A percentile compares a stretch with the other conserved stretches of the same genome.
Conservation (phyloP, 2,888 invertebrate genomes). For the Plebejus argus region DNA sequence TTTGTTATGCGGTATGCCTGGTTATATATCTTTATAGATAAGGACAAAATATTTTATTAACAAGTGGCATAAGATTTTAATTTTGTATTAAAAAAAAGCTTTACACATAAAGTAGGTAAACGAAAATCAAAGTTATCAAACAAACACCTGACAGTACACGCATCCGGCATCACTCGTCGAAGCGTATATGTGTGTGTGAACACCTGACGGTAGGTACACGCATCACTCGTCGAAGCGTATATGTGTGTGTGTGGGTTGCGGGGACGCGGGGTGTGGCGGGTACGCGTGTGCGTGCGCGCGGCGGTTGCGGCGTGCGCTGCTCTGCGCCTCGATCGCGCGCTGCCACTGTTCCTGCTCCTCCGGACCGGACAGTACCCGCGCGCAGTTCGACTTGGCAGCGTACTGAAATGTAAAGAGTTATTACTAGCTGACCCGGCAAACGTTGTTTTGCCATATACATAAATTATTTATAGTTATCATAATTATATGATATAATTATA, state of each 20-base stretch:
- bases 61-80: too few relatives aligned
- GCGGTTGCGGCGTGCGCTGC: slow-evolving; percentile 83
- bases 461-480: too few relatives aligned
- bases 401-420: slow-evolving; percentile 51
- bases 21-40: too few relatives aligned
- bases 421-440: too few relatives aligned
- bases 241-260: slow-evolving; percentile 85
- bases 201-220: background rate
- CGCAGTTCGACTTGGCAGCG: slow-evolving; percentile 51
- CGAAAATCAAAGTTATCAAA: background rate
- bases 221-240: slow-evolving; percentile 83
- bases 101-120: background rate
- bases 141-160: background rate
- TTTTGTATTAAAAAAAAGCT: background rate
- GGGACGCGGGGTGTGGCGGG: slow-evolving; percentile 65
- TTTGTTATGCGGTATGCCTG: too few relatives aligned
- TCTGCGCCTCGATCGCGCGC: slow-evolving; percentile 85
- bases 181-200: slow-evolving; percentile 76
- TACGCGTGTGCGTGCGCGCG: slow-evolving; percentile 45
- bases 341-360: slow-evolving; percentile 91
- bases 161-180: too few relatives aligned
- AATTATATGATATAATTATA: too few relatives aligned
- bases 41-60: too few relatives aligned
- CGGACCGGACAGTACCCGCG: slow-evolving; percentile 77
- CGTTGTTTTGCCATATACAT: too few relatives aligned